Base-by-base conservation (phyloP, 2,113 vertebrate genomes). In the Gracilinanus agilis region DNA sequence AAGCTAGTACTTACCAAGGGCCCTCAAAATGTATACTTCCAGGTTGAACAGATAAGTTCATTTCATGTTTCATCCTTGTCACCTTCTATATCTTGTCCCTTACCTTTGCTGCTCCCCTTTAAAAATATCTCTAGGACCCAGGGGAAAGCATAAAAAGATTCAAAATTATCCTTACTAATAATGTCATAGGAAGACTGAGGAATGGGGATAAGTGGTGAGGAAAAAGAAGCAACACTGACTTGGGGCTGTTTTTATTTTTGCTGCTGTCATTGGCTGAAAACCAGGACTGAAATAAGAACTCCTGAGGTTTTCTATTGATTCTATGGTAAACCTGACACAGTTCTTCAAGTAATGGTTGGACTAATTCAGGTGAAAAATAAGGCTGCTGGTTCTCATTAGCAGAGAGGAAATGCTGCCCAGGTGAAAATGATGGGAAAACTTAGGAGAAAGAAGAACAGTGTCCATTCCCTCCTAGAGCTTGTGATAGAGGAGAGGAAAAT, bases 281-380 rank as follows among this genome's bases (percentile, higher is more conserved):
- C n/a, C 67, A 83, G 34, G 40, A 40, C n/a, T 83, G n/a, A 83
- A 83, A 40, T 83, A 83, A 83, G 67, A 83, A 83, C n/a, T 83
- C 67, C 67, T 83, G n/a, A 7, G n/a, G n/a, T 83, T 40, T 83
- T 40, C 67, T 83, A 83, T 83, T 83, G 67, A 83, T 83, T 83
- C 7, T 34, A 83, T 83, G 34, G 40, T 83, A 83, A 83, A 21
- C 67, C 16, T 83, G 16, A 83, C 40, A n/a, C 67, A 83, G 5
- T 83, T 83, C 67, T 83, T 83, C 67, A 40, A 83, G n/a, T 83
- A 83, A 83, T 83, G 67, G 34, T 23, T 83, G n/a, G 19, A 83
- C 67, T 83, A 83, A 83, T 83, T 83, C 67, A 83, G 67, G 67
- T 83, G 67, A 40, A 83, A 83, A 83, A 40, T 83, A 83, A 83